These are phyloP conservation scores for Alloscopus bannaensis DNA, from an alignment of 2,888 invertebrate genomes.

Conservation along the genomic window DNA sequence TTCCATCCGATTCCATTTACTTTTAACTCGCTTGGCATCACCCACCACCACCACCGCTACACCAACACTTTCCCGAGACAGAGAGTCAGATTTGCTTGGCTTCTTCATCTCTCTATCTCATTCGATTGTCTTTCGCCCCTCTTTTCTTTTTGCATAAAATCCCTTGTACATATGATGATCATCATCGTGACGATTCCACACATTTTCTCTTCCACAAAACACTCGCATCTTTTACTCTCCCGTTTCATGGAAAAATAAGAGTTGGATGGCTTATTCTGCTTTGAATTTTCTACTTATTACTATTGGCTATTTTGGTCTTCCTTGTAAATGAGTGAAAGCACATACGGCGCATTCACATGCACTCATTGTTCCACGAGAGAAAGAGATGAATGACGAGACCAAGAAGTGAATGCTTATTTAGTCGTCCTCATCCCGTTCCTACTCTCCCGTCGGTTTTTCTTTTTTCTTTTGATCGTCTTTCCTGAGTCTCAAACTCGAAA, in stretches of 20 bases:
- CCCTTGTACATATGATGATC: constrained; percentile 24
- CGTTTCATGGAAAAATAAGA: no score
- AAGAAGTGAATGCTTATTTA: constrained; percentile 10
- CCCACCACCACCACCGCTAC: constrained; percentile 18
- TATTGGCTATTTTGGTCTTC: constrained; percentile 24
- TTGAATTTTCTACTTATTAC: constrained; percentile 42
- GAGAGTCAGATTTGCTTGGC: constrained; percentile 26
- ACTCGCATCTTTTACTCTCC: constrained; percentile 16
- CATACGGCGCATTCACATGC: not conserved
- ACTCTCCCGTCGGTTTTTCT: not conserved
- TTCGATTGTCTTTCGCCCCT: constrained; percentile 31
- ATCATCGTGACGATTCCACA: constrained; percentile 31
- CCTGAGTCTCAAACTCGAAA: not conserved
- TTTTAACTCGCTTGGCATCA: constrained; percentile 53
- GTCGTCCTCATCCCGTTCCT: constrained; percentile 20
- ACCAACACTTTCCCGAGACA: constrained; percentile 24
- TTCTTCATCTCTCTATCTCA: constrained; percentile 39
- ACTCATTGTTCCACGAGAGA: no score
- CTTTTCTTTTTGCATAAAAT: constrained; percentile 41
- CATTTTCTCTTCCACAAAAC: not conserved
- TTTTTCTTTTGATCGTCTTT: not conserved
- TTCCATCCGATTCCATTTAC: not conserved
- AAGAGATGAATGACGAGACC: not conserved
- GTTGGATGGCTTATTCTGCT: constrained; percentile 13
- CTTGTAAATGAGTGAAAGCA: constrained; percentile 16